Base-by-base conservation (phyloP, 1,140 invertebrate species). In the Drosophila pectinifera region DNA sequence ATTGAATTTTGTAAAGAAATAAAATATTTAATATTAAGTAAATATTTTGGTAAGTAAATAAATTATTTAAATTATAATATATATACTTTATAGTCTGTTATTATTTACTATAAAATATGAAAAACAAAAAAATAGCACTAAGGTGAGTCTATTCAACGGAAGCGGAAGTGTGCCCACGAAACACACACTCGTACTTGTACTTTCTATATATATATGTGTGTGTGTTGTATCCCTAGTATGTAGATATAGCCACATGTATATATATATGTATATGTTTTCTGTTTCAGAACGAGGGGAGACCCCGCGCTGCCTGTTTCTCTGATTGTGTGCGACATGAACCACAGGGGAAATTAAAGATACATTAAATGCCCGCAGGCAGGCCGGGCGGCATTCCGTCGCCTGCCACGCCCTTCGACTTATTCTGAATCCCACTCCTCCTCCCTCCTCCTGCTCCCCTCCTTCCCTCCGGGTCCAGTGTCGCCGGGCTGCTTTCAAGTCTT, bases 331-430 rank as follows among this genome's bases (percentile, higher is more conserved):
- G 70, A 83, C 77, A 89, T 65, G 65, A 89, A 80, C 80, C 84
- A 84, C 84, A 74, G 65, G 84, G 84, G 84, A 89, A 89, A 89
- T 89, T 89, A 88, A 88, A 88, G 84, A 88, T 89, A 88, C 84
- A 88, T 88, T 88, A 89, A 89, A 89, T 89, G 76, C 51, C 73
- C 73, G 77, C 61, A 65, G 75, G 85, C 77, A 70, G 79, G 49
- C 54, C 75, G 53, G 73, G 65, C 57, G 39, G 76, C 51, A 16
- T 61, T 63, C 34, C 48, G 49, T 56, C 20, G 41, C 49, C 8
- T 34, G 24, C 22, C 41, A 45, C 58, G 57, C 62, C 62, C 58
- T n/a, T 11, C 31, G 22, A 38, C 63, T 46, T 48, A 67, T 34
- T 24, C 18, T 53, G 13, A 53, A 53, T 22, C 49, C 48, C 20